These are phyloP conservation scores for Fratercula arctica DNA, from an alignment of 2,797 vertebrate genomes.

Conservation along the genomic window DNA sequence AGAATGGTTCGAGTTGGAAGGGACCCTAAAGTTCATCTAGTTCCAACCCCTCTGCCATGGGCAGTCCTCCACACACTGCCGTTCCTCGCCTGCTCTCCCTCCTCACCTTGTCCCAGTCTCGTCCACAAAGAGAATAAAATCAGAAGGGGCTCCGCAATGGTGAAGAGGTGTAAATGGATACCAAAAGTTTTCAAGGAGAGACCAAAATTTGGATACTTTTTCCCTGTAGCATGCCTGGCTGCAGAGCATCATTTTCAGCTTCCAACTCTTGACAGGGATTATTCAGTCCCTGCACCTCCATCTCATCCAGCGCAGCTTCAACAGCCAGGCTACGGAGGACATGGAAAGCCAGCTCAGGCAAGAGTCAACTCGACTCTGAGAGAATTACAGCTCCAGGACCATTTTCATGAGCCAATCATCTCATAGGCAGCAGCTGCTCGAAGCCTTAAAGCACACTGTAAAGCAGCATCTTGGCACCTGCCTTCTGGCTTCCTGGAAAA, in stretches of 20 bases:
- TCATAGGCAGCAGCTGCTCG: background rate
- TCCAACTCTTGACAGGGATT: background rate
- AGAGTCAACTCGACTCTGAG: background rate
- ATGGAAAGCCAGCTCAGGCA: background rate
- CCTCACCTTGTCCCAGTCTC: accelerated
- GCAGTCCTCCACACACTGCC: background rate
- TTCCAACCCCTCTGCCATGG: too few species aligned
- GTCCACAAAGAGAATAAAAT: background rate
- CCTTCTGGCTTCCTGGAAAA: background rate
- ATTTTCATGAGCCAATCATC: background rate
- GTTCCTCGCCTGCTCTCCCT: background rate
- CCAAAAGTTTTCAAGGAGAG: background rate
- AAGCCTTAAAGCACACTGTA: background rate
- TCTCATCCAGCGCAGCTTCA: background rate
- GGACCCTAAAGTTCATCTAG: too few species aligned
- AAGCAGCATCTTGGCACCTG: background rate
- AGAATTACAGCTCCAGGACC: background rate
- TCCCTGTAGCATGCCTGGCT: background rate
- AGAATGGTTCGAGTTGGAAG: too few species aligned
- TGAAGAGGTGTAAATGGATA: background rate
- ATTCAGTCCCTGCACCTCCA: background rate
- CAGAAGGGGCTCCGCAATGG: background rate
- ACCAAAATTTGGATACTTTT: background rate
- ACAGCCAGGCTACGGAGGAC: background rate
- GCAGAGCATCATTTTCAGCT: background rate